Base-by-base conservation (phyloP, 2,888 invertebrate species). In the Leptopterna dolabrata region DNA sequence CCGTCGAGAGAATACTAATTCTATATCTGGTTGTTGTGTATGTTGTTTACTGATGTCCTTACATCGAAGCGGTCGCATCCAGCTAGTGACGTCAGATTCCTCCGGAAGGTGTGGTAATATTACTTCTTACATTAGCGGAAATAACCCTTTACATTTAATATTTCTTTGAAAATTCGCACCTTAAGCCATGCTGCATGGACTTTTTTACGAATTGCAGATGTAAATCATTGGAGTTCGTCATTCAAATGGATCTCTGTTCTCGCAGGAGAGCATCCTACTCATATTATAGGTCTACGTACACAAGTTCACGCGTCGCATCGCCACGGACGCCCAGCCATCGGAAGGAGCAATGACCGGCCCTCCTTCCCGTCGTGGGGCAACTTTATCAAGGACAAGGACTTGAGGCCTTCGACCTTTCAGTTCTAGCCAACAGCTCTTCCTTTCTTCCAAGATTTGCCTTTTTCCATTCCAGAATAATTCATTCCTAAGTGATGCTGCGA, bases 351-450 rank as follows among this genome's bases (percentile, higher is more conserved):
- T 73, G 73, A 73, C 73, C 73, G 16, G 41, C 73, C 73, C 73
- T 73, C 73, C 73, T 73, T 36, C 30, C 73, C 73, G 73, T 19
- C 81, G 16, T 30, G 81, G 81, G 81, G 81, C 81, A 81, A 51
- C 81, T 81, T 81, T 81, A 81, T 81, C 81, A 81, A 81, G 81
- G 81, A 81, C 81, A 81, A 81, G 81, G 81, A 81, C 81, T 81
- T 81, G 81, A 81, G 81, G 81, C 81, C 81, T 81, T 29, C 81
- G 81, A 81, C 81, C 81, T 81, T 81, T 81, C 29, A 55, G 55
- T 45, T 55, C 81, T 51, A 27, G 81, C 81, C 29, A 36, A 36
- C 63, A 63, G 13, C 63, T 24, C 24, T 1, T 55, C 45, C 78
- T 78, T 78, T 27, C 78, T 45, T 43, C 45, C 78, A 27, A 47